Evolutionary conservation across 2,888 invertebrate genomes (phyloP).

Genomic region (Eretmocerus hayati): DNA sequence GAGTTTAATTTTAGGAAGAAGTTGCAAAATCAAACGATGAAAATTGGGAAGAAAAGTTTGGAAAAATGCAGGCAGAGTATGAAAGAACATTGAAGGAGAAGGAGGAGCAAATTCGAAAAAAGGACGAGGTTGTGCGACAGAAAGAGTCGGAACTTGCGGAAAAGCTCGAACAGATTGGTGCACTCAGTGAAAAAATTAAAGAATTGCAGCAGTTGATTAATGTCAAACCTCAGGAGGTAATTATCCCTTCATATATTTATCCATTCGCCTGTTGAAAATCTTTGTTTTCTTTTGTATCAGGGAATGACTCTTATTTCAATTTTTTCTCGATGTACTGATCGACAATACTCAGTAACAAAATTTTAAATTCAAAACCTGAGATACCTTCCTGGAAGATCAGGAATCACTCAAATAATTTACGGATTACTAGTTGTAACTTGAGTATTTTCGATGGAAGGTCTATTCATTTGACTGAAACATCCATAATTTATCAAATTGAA

Average conservation of each 20-base stretch:
- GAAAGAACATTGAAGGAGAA: constrained; percentile 29
- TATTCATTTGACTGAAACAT: no score
- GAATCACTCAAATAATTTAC: no score
- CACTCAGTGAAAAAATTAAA: constrained; percentile 28
- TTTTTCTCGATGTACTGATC: no score
- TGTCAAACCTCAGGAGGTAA: constrained; percentile 33
- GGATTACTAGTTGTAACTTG: no score
- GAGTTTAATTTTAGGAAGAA: no score
- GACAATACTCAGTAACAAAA: no score
- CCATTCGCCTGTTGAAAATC: neutral
- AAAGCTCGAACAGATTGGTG: constrained; percentile 27
- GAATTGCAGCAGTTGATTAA: constrained; percentile 33
- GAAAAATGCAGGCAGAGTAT: constrained; percentile 24
- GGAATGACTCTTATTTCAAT: no score
- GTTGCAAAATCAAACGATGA: constrained; percentile 23
- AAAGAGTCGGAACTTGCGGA: constrained; percentile 28
- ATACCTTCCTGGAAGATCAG: no score
- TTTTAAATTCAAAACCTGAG: no score
- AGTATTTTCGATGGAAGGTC: no score
- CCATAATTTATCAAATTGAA: no score
- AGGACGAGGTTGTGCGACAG: constrained; percentile 27
- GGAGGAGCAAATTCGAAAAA: constrained; percentile 26
- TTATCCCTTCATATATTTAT: neutral
- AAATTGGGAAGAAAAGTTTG: constrained; percentile 27
- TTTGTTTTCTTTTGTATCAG: neutral